Evolutionary conservation across 1,140 invertebrate genomes (phyloP).

Genomic region (Anastrepha obliqua): DNA sequence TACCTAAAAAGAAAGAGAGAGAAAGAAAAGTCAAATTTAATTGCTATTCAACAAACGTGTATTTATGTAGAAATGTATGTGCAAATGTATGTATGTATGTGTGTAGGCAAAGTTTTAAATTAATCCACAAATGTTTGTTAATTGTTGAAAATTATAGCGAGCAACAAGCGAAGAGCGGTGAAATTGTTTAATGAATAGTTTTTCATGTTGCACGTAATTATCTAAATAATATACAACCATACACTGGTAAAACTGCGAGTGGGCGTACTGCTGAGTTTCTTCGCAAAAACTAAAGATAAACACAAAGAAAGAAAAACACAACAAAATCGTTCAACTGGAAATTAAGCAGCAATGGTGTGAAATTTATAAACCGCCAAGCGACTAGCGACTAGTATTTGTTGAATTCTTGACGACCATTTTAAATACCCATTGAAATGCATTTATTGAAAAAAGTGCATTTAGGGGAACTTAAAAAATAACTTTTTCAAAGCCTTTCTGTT

Average conservation of each 20-base stretch:
- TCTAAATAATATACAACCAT: background rate
- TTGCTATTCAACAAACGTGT: background rate
- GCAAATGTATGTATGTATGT: background rate
- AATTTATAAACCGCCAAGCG: background rate
- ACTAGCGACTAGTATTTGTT: background rate
- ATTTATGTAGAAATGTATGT: background rate
- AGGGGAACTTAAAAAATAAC: too few species aligned
- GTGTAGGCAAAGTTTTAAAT: background rate
- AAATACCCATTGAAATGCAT: too few species aligned
- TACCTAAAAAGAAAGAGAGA: conserved; percentile 38
- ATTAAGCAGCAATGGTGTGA: background rate
- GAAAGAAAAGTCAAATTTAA: conserved; percentile 13
- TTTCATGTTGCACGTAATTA: conserved; percentile 38
- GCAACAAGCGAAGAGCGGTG: background rate
- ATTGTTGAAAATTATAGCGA: background rate
- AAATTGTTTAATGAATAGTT: background rate
- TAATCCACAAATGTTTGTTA: background rate
- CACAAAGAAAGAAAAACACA: background rate
- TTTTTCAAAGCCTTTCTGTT: too few species aligned
- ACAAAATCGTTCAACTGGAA: conserved; percentile 11
- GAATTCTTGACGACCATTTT: too few species aligned
- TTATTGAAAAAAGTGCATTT: too few species aligned
- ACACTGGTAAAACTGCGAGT: background rate
- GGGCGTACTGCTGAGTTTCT: background rate
- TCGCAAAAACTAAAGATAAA: background rate